phyloP scores from a whole-genome alignment of 1,140 invertebrate species.

The Drosophila bipectinata region DNA sequence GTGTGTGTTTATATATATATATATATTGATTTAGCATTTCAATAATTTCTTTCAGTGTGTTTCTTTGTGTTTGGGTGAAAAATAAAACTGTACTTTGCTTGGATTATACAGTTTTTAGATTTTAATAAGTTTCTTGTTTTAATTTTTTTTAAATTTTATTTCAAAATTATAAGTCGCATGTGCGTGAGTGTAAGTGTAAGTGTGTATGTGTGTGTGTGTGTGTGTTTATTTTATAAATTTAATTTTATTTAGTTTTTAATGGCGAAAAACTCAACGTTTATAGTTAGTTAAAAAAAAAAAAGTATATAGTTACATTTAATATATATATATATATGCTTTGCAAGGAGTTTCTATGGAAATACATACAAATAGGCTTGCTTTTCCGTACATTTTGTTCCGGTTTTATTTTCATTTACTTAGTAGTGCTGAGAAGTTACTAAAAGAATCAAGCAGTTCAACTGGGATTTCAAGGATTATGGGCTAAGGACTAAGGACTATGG shows the following conservation, averaged over 20 bases:
- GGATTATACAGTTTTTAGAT: not conserved
- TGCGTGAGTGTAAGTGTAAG: constrained; percentile 20
- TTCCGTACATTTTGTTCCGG: not conserved
- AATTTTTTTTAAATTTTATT: not conserved
- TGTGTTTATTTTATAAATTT: constrained; percentile 23
- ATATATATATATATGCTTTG: constrained; percentile 20
- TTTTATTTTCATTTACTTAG: constrained; percentile 5
- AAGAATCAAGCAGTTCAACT: constrained; percentile 25
- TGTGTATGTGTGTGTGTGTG: constrained; percentile 20
- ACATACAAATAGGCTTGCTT: constrained; percentile 44
- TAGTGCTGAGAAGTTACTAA: constrained; percentile 4
- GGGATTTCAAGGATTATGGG: not conserved
- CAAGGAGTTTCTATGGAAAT: constrained; percentile 45
- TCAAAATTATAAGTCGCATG: constrained; percentile 21
- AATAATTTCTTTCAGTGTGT: constrained; percentile 7
- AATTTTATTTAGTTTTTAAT: constrained; percentile 41
- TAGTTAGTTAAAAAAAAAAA: constrained; percentile 44
- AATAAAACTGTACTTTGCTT: constrained; percentile 3
- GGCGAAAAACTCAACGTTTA: constrained; percentile 40
- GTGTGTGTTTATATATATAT: constrained; percentile 26
- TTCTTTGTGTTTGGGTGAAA: not conserved
- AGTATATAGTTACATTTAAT: constrained; percentile 18
- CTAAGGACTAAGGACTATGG: not conserved
- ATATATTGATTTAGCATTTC: constrained; percentile 15
- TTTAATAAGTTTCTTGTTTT: not conserved